Percentiles rank a stretch among this genome's conserved stretches.
phyloP scores from a whole-genome alignment of 2,888 invertebrate species.

The Elmis aenea region DNA sequence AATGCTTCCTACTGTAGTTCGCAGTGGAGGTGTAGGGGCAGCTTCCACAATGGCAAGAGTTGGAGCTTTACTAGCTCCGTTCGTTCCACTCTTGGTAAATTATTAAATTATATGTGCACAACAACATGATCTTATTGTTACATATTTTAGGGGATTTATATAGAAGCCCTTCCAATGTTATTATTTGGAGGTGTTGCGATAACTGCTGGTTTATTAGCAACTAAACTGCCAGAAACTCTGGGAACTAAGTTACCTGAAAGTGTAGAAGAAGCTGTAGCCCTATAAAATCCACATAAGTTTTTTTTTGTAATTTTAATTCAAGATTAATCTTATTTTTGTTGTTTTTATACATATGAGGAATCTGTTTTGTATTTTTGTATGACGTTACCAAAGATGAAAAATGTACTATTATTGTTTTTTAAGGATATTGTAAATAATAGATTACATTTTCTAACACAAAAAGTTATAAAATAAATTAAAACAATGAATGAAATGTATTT shows the following conservation, averaged over 20 bases:
- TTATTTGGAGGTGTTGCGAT: slow-evolving; percentile 53
- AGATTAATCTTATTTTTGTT: not conserved
- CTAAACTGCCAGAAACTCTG: slow-evolving; percentile 61
- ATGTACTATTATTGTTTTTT: too few relatives aligned
- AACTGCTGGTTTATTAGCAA: slow-evolving; percentile 49
- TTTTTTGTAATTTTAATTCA: too few relatives aligned
- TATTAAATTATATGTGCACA: slow-evolving; percentile 4
- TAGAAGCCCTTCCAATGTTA: slow-evolving; percentile 49
- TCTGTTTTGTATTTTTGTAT: too few relatives aligned
- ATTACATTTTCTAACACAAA: too few relatives aligned
- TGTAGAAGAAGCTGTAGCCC: slow-evolving; percentile 48
- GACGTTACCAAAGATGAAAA: too few relatives aligned
- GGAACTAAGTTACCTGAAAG: slow-evolving; percentile 59
- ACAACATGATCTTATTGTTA: not conserved
- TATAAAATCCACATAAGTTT: slow-evolving; percentile 23
- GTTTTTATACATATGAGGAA: too few relatives aligned
- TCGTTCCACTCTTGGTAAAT: slow-evolving; percentile 56
- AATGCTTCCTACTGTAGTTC: slow-evolving; percentile 50
- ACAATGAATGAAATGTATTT: too few relatives aligned
- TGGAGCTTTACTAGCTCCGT: slow-evolving; percentile 59
- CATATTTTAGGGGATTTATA: slow-evolving; percentile 48
- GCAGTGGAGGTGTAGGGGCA: slow-evolving; percentile 57
- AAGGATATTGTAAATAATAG: too few relatives aligned
- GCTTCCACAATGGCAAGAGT: slow-evolving; percentile 56
- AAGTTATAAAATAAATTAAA: too few relatives aligned